Evolutionary conservation across 1,140 invertebrate genomes (phyloP).

Genomic region (Patella vulgata): DNA sequence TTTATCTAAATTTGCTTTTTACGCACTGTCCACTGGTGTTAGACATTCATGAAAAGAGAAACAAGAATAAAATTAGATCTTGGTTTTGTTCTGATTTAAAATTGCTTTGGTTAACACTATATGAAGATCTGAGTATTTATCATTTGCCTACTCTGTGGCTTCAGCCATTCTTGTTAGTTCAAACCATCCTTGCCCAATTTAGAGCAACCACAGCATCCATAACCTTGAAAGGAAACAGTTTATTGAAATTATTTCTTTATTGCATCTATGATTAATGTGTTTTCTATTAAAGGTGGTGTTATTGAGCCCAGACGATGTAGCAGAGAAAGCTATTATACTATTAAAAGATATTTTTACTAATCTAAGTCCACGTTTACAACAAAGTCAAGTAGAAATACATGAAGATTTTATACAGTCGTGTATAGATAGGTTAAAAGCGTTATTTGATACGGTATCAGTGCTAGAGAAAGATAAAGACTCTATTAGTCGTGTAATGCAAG

Average conservation of each 20-base stretch:
- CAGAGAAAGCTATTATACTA: conserved; percentile 88
- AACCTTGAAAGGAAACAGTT: no score
- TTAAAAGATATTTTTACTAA: conserved; percentile 94
- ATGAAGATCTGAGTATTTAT: no score
- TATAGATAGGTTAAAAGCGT: conserved; percentile 85
- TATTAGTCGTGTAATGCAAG: conserved; percentile 73
- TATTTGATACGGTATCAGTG: conserved; percentile 74
- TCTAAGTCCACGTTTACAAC: conserved; percentile 84
- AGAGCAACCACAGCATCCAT: no score
- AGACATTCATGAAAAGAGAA: no score
- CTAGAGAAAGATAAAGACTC: conserved; percentile 68
- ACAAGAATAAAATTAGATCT: no score
- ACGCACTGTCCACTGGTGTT: background rate
- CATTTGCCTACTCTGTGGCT: no score
- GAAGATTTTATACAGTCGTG: conserved; percentile 91
- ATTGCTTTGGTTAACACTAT: no score
- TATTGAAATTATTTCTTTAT: no score
- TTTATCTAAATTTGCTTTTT: conserved; percentile 1
- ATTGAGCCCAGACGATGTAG: conserved; percentile 90
- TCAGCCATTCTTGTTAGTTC: no score
- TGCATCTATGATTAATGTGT: no score
- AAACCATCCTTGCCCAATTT: no score
- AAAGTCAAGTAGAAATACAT: conserved; percentile 82
- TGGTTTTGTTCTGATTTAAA: no score
- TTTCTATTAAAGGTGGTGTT: conserved; percentile 77